These are phyloP conservation scores for Tricholaema leucomelas DNA, from an alignment of 2,113 vertebrate genomes.

Conservation along the genomic window DNA sequence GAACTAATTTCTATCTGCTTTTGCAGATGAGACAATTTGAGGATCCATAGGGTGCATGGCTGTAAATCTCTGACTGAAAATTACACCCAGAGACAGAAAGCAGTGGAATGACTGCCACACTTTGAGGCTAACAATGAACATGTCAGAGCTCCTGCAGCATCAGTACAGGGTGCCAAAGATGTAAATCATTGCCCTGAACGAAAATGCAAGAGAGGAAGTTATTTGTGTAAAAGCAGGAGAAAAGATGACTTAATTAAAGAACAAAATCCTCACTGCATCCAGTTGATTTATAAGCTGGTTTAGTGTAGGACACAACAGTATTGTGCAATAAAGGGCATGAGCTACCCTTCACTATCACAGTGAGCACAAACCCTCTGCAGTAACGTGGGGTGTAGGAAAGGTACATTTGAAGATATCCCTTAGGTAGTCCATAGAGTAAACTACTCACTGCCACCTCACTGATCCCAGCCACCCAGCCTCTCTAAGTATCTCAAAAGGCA, in stretches of 20 bases:
- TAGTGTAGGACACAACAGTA: conserved; percentile 25
- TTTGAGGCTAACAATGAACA: conserved; percentile 58
- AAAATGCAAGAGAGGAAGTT: conserved; percentile 54
- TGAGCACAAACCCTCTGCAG: neutral
- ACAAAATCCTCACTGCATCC: conserved; percentile 36
- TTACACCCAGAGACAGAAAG: conserved; percentile 65
- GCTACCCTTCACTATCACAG: neutral
- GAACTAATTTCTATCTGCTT: conserved; percentile 50
- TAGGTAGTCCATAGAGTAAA: neutral
- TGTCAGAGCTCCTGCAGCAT: conserved; percentile 33
- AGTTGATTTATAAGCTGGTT: conserved; percentile 44
- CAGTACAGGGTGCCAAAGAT: conserved; percentile 27
- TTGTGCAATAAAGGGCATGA: conserved; percentile 7
- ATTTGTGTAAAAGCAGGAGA: conserved; percentile 52
- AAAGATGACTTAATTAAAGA: conserved; percentile 62
- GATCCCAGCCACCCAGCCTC: neutral
- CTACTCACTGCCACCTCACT: neutral
- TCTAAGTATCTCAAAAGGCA: neutral
- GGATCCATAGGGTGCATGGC: conserved; percentile 51
- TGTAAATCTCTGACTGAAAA: conserved; percentile 71
- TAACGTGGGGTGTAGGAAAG: neutral
- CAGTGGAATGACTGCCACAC: conserved; percentile 54
- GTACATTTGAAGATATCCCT: neutral
- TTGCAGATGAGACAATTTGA: conserved; percentile 71
- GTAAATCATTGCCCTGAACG: conserved; percentile 61